Percentiles rank a stretch among this genome's conserved stretches.
These are phyloP conservation scores for Ostrea edulis DNA, from an alignment of 1,140 invertebrate genomes.

Conservation along the genomic window DNA sequence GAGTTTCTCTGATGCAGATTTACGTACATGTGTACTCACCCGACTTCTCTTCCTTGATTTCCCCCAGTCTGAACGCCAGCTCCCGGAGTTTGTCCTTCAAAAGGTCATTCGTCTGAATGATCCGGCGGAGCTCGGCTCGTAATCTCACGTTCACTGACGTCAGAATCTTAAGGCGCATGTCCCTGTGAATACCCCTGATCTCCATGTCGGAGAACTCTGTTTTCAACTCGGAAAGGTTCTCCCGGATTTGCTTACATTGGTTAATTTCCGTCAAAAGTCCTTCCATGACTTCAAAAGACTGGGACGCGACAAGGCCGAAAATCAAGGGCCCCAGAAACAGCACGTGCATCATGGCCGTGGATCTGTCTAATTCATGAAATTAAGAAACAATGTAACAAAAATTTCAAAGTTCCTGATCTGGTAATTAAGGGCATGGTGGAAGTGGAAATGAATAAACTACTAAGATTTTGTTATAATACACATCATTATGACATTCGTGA, in stretches of 20 bases:
- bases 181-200: not conserved
- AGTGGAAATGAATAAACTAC: not conserved
- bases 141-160: constrained; percentile 10
- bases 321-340: not conserved
- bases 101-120: constrained; percentile 18
- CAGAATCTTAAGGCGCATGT: constrained; percentile 28
- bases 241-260: constrained; percentile 18
- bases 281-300: constrained; percentile 18
- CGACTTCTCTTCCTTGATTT: not conserved
- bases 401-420: not conserved
- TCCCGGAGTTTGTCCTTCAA: not conserved
- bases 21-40: not conserved
- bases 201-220: not conserved
- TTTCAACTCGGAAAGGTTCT: not conserved
- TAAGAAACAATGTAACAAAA: not conserved
- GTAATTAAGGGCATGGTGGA: not conserved
- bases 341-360: not conserved
- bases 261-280: not conserved
- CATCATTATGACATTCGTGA: not conserved
- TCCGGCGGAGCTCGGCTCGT: not conserved
- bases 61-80: not conserved
- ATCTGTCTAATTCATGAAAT: not conserved
- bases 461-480: not conserved
- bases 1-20: too few species aligned
- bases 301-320: not conserved